phyloP scores from a whole-genome alignment of 2,113 vertebrate species.

The cattle (Bos taurus) region ARS-UCD2.0 NC_037337.1:101602001-101602500 shows the following conservation, averaged over 20 bases:
- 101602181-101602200: background rate
- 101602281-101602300: background rate
- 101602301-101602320: background rate
- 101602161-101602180: background rate
- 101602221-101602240: background rate
- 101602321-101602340: background rate
- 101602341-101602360: background rate
- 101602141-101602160: background rate
- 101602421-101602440: background rate
- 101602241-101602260: background rate
- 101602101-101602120: background rate
- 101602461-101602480: background rate
- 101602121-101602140: background rate
- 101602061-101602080: background rate
- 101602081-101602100: background rate
- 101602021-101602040: background rate
- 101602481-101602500: background rate
- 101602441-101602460: background rate
- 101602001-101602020: conserved; percentile 4
- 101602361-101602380: background rate
- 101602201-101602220: background rate
- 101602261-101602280: background rate
- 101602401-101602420: background rate
- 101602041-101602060: background rate
- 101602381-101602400: background rate